Percentiles rank a stretch among this genome's conserved stretches.
These are phyloP conservation scores for Dicranocentrus wangi DNA, from an alignment of 2,888 invertebrate genomes.

Conservation along the genomic window DNA sequence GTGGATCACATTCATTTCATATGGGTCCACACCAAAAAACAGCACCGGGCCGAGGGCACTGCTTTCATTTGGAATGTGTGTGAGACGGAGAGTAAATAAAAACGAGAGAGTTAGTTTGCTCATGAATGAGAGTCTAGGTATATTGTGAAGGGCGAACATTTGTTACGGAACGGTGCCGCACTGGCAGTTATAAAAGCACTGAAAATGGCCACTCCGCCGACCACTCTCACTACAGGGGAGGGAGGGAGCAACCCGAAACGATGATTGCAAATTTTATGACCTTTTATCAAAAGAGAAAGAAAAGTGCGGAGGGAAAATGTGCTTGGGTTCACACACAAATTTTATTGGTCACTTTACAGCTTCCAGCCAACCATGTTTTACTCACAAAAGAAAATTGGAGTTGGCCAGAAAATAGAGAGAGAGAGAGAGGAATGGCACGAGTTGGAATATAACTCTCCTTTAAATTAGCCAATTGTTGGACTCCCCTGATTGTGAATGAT, in stretches of 20 bases:
- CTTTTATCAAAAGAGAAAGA: not conserved
- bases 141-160: too few species aligned
- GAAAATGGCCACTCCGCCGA: not conserved
- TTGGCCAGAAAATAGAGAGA: too few species aligned
- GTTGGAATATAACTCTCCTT: too few species aligned
- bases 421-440: too few species aligned
- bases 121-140: too few species aligned
- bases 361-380: not conserved
- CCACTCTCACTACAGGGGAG: not conserved
- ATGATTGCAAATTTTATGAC: conserved; percentile 17
- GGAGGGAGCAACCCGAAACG: not conserved
- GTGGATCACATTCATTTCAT: too few species aligned
- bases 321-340: not conserved
- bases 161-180: not conserved
- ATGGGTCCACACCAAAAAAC: too few species aligned
- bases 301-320: not conserved
- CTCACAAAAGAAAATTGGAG: not conserved
- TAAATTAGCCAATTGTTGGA: too few species aligned
- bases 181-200: not conserved
- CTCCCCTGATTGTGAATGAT: too few species aligned
- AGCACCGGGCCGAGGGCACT: too few species aligned
- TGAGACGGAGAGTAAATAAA: not conserved
- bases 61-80: not conserved
- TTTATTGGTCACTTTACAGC: conserved; percentile 20
- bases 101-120: not conserved